These are phyloP conservation scores for Lordiphosa collinella DNA, from an alignment of 1,140 invertebrate genomes.

Conservation along the genomic window DNA sequence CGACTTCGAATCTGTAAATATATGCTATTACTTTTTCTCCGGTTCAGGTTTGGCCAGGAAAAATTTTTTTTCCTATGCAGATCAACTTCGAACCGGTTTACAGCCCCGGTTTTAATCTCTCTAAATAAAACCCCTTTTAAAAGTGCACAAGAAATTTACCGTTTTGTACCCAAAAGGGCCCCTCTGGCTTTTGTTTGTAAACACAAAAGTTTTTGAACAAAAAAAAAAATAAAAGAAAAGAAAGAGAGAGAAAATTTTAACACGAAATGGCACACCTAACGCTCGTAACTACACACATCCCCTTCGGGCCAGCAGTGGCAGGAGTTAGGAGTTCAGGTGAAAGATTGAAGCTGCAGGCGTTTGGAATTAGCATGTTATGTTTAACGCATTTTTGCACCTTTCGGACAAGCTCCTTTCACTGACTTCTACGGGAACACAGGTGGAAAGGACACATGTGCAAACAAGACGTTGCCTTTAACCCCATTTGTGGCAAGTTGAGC, in stretches of 20 bases:
- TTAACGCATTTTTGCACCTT: constrained; percentile 76
- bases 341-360: constrained; percentile 62
- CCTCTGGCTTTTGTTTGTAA: constrained; percentile 21
- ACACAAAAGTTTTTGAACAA: constrained; percentile 40
- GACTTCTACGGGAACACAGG: constrained; percentile 3
- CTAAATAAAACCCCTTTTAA: too few relatives aligned
- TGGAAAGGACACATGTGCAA: constrained; percentile 51
- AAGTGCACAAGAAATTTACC: too few relatives aligned
- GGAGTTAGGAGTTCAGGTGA: constrained; percentile 29
- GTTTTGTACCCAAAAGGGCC: neutral
- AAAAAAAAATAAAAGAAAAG: constrained; percentile 11
- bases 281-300: constrained; percentile 41
- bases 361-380: constrained; percentile 73
- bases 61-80: too few relatives aligned
- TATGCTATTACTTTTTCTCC: too few relatives aligned
- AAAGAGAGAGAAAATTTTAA: constrained; percentile 30
- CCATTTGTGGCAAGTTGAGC: constrained; percentile 35
- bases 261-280: constrained; percentile 66
- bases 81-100: too few relatives aligned
- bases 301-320: neutral
- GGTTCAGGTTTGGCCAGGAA: too few relatives aligned
- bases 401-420: constrained; percentile 31
- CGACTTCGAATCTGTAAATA: too few relatives aligned
- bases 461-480: constrained; percentile 59
- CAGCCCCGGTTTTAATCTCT: too few relatives aligned